Conservation (phyloP, 2,888 invertebrate genomes). For the Stenotaenia linearis region DNA sequence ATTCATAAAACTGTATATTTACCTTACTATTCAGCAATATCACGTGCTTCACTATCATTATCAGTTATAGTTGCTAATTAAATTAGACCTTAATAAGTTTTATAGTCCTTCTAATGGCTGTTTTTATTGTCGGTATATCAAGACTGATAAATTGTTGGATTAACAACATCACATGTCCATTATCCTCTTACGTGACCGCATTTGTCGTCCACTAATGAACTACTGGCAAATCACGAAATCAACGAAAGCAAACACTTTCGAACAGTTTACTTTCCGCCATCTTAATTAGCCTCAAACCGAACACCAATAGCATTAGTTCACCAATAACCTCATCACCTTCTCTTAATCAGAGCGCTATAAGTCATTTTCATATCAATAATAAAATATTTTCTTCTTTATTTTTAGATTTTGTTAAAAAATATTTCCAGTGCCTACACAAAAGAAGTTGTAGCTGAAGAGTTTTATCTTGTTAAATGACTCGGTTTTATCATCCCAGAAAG, state of each 20-base stretch:
- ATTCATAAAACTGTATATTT: too few relatives aligned
- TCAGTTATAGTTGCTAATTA: background rate
- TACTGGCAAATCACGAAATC: background rate
- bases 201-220: background rate
- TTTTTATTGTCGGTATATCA: background rate
- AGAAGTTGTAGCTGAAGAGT: too few relatives aligned
- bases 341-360: background rate
- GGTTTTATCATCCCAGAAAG: background rate
- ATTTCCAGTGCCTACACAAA: too few relatives aligned
- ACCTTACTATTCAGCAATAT: too few relatives aligned
- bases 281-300: too few relatives aligned
- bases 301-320: too few relatives aligned
- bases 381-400: too few relatives aligned
- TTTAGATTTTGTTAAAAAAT: too few relatives aligned
- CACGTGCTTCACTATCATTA: too few relatives aligned
- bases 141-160: background rate
- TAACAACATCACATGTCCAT: background rate
- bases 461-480: background rate
- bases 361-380: too few relatives aligned
- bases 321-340: too few relatives aligned
- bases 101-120: background rate
- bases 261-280: background rate
- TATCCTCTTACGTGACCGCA: slow-evolving; percentile 11
- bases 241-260: background rate
- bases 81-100: background rate